These are phyloP conservation scores for Branchipolynoe longqiensis DNA, from an alignment of 2,888 invertebrate genomes.

Conservation along the genomic window DNA sequence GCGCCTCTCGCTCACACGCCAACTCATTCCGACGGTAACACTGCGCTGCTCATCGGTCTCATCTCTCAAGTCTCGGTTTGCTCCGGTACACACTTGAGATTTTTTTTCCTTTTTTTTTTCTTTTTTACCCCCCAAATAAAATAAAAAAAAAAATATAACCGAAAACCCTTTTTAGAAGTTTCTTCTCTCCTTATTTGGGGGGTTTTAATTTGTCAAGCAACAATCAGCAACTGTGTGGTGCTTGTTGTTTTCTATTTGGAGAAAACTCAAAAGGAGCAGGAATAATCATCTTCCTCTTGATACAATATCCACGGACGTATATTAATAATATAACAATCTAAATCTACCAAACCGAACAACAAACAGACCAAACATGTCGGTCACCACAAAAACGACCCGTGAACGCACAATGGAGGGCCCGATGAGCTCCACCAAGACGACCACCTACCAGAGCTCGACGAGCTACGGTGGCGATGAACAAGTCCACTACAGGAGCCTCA, in stretches of 20 bases:
- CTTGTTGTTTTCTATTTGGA: no score
- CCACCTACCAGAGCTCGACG: conserved; percentile 44
- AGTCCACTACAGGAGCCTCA: conserved; percentile 58
- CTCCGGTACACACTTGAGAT: no score
- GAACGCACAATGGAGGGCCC: neutral
- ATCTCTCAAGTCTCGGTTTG: neutral
- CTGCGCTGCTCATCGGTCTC: conserved; percentile 16
- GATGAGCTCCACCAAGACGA: conserved; percentile 36
- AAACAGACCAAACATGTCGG: conserved; percentile 33
- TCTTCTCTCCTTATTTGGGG: no score
- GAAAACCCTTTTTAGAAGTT: no score
- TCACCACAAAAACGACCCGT: neutral
- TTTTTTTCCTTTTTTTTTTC: conserved; percentile 26
- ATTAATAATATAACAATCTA: no score
- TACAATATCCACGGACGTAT: no score
- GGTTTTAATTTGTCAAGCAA: no score
- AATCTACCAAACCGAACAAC: neutral
- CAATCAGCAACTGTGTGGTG: no score
- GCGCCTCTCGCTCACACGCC: no score
- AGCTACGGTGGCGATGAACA: conserved; percentile 27
- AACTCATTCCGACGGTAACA: neutral
- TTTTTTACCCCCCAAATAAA: conserved; percentile 2
- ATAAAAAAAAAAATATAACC: no score
- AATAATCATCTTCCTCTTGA: no score
- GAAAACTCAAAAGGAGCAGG: no score